Percentiles rank a stretch among this genome's conserved stretches.
These are phyloP conservation scores for Craniophora ligustri DNA, from an alignment of 2,888 invertebrate species.

Conservation along the genomic window DNA sequence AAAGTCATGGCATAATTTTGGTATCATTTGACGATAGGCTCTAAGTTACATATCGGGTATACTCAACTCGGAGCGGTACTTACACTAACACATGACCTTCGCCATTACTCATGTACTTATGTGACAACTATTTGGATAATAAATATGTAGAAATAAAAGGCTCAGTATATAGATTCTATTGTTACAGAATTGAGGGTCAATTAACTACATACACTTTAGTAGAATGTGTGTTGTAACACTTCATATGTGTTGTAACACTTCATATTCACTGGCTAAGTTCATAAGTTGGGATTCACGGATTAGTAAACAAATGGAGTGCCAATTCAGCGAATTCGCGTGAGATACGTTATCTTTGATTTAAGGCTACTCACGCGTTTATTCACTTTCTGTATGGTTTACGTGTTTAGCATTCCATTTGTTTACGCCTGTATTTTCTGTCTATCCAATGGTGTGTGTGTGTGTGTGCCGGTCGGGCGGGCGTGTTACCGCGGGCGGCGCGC, in stretches of 20 bases:
- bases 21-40: conserved; percentile 59
- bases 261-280: conserved; percentile 41
- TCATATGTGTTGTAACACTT: conserved; percentile 21
- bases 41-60: conserved; percentile 46
- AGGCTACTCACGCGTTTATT: not conserved
- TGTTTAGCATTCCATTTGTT: conserved; percentile 23
- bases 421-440: conserved; percentile 8
- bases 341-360: not conserved
- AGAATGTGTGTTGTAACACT: conserved; percentile 21
- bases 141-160: conserved; percentile 36
- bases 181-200: conserved; percentile 32
- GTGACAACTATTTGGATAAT: conserved; percentile 34
- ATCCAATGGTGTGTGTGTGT: conserved; percentile 18
- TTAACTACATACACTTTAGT: conserved; percentile 29
- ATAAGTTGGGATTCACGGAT: conserved; percentile 18
- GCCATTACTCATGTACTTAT: conserved; percentile 26
- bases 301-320: conserved; percentile 23
- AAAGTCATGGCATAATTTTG: conserved; percentile 79
- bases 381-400: not conserved
- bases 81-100: conserved; percentile 19
- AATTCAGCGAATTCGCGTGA: not conserved
- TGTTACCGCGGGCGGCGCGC: conserved; percentile 66
- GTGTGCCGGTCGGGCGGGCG: conserved; percentile 3
- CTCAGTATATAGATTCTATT: conserved; percentile 31
- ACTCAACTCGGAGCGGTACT: conserved; percentile 37